These are phyloP conservation scores for Zosterops lateralis DNA, from an alignment of 2,113 vertebrate genomes.

Conservation along the genomic window DNA sequence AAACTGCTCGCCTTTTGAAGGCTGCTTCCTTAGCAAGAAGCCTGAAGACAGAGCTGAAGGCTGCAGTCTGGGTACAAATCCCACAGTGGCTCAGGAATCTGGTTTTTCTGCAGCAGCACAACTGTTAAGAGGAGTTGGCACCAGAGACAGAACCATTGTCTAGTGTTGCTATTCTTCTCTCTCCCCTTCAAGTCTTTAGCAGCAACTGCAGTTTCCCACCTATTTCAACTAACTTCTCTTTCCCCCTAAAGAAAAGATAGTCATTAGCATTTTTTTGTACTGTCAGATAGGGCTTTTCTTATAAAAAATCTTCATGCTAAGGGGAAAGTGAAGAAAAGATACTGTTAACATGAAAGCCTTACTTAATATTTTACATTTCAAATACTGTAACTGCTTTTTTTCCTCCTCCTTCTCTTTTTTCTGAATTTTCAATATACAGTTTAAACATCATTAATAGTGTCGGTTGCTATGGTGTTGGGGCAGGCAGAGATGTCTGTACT, in stretches of 20 bases:
- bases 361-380: slow-evolving; percentile 60
- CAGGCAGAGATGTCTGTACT: not conserved
- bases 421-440: slow-evolving; percentile 24
- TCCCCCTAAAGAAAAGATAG: slow-evolving; percentile 42
- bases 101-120: not conserved
- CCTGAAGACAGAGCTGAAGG: not conserved
- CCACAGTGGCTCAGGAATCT: slow-evolving; percentile 7
- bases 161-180: slow-evolving; percentile 24
- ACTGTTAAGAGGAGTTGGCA: slow-evolving; percentile 29
- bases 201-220: slow-evolving; percentile 55
- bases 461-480: slow-evolving; percentile 57
- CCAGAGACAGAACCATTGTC: slow-evolving; percentile 26
- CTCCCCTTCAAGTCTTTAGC: slow-evolving; percentile 23
- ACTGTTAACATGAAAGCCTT: slow-evolving; percentile 58
- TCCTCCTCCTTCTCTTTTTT: not conserved
- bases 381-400: slow-evolving; percentile 37
- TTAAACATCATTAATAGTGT: slow-evolving; percentile 36
- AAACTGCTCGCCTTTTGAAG: not conserved
- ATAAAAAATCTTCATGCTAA: slow-evolving; percentile 39
- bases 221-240: slow-evolving; percentile 57
- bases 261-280: slow-evolving; percentile 46
- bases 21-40: not conserved
- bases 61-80: not conserved
- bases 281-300: slow-evolving; percentile 22
- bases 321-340: slow-evolving; percentile 27